Evolutionary conservation across 2,888 invertebrate species (phyloP), one percentile per base, ranked within the genome.

Genomic region (Onchidella celtica): DNA sequence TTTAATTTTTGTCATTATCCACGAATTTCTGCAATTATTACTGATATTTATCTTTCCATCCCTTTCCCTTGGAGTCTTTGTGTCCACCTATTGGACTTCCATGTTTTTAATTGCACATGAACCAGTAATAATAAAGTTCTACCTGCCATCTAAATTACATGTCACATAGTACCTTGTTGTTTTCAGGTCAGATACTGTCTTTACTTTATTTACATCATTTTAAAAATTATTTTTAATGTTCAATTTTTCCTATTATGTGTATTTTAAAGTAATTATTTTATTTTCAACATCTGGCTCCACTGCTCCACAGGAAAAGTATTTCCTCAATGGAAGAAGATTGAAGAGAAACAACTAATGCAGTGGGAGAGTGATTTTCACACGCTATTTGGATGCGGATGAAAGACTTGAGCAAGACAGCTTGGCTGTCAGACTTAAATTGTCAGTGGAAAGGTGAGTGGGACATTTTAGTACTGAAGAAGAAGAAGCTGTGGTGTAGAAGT

Each of bases 291-390:
- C n/a, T 47, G 47, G 9, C 47, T 47, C 47, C 47, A 47, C 6
- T 47, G 47, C 17, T 17, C 6, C 24, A 1, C 82, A 85, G 85
- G 83, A 29, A 84, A 82, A 65, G 55, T 55, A 1, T 83, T 80
- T 32, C 65, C 81, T n/a, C n/a, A n/a, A n/a, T n/a, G n/a, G n/a
- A 83, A 73, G 14, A 47, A 47, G 47, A 59, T 81, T 11, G 82
- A 83, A 9, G 86, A 85, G 72, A 89, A 89, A 59, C 88, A 92
- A 79, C 79, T 93, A 73, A 86, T 91, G 1, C 89, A 92, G 79
- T 93, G 93, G 93, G 93, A 93, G 83, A 91, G 92, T 83, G 88
- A 92, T 91, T 70, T 91, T 91, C 3, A 92, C 92, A 76, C 89
- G 90, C 9, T 93, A 90, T 81, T 84, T 90, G 57, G 86, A 90